Evolutionary conservation across 2,113 vertebrate species (phyloP).

Genomic region (Microtus oregoni): DNA sequence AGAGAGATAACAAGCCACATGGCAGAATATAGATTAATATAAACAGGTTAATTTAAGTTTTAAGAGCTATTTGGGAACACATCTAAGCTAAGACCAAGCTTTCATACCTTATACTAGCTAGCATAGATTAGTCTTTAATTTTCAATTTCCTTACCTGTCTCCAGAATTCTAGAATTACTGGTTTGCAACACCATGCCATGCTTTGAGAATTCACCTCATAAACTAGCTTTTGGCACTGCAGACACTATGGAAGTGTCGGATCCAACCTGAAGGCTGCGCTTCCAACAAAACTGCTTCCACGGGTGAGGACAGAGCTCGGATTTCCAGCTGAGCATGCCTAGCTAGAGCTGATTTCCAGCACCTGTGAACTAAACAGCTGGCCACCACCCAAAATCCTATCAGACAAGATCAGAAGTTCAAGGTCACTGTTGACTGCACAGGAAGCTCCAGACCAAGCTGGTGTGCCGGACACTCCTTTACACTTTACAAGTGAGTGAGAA

Average conservation of each 20-base stretch:
- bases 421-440: background rate
- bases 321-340: background rate
- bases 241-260: background rate
- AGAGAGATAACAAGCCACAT: background rate
- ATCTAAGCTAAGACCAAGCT: background rate
- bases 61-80: background rate
- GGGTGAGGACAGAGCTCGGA: no score
- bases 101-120: no score
- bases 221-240: background rate
- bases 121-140: background rate
- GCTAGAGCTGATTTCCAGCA: background rate
- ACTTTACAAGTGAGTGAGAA: no score
- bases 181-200: background rate
- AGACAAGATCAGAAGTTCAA: background rate
- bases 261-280: background rate
- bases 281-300: background rate
- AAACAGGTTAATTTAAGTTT: background rate
- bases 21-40: background rate
- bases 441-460: background rate
- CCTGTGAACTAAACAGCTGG: background rate
- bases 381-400: background rate
- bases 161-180: background rate
- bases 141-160: background rate
- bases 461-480: background rate
- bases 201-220: background rate